Base-by-base conservation (phyloP, 1,140 invertebrate species). In the Apolygus lucorum region DNA sequence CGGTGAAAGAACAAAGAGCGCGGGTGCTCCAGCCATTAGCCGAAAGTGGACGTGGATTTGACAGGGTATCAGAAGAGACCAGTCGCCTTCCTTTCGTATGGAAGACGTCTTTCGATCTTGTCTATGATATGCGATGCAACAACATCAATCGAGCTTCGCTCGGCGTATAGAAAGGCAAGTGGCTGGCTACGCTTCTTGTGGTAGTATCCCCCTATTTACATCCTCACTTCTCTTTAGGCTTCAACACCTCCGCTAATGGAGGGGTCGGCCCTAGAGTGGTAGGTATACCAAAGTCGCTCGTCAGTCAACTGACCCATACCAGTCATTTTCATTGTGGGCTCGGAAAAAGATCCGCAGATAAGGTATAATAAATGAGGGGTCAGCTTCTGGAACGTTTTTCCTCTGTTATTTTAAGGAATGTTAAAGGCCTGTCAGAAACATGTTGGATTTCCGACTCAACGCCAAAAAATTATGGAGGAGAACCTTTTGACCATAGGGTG, bases 211-310 rank as follows among this genome's bases (percentile, higher is more conserved):
- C 54, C 54, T 59, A 59, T 59, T 59, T 59, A 59, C 54, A 59
- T 59, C 13, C 22, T 21, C 8, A 13, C 22, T 21, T 11, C 2
- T 4, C 22, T 4, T 4, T 4, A 8, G 22, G 54, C 54, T 42
- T 42, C 54, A 59, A 59, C 54, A 59, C 54, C 54, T 59, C 54
- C 54, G 54, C 54, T 59, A 59, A 59, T 59, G 54, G 54, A 59
- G 22, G 54, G 54, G 34, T 42, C 11, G 54, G 4, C 22, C 54
- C 54, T 8, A 59, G 34, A 42, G 34, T 42, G 34, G 34, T 42
- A 42, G 34, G 34, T 42, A 42, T 42, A 42, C 34, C 34, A 17
- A 42, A 42, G 34, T 42, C 54, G 22, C 22, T 24, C 54, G 54
- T 59, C 54, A 59, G 54, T 59, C 22, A 24, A 22, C 54, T 59